Percentiles rank a stretch among this genome's conserved stretches.
phyloP scores from a whole-genome alignment of 2,888 invertebrate species.

The Graphium colonna region DNA sequence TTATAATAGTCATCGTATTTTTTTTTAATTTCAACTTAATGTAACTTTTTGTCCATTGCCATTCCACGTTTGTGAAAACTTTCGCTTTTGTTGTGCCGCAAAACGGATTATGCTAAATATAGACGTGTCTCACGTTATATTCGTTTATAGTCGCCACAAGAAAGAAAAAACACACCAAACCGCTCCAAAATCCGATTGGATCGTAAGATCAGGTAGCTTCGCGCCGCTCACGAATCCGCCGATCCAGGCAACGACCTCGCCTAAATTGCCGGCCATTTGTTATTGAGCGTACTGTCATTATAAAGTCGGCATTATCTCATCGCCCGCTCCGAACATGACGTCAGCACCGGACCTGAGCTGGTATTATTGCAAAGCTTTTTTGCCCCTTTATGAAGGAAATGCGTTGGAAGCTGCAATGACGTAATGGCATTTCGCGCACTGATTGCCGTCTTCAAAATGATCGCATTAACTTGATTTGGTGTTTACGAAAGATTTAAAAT shows the following conservation, averaged over 20 bases:
- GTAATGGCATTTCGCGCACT: background rate
- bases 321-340: constrained; percentile 44
- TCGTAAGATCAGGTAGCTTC: constrained; percentile 18
- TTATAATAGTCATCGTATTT: too few relatives aligned
- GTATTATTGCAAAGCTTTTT: constrained; percentile 12
- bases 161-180: constrained; percentile 2
- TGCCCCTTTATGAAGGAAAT: constrained; percentile 5
- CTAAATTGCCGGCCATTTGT: constrained; percentile 24
- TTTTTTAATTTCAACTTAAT: too few relatives aligned
- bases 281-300: constrained; percentile 24
- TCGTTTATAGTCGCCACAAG: background rate
- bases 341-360: constrained; percentile 32
- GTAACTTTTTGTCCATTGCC: too few relatives aligned
- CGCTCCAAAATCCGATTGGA: background rate
- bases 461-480: background rate
- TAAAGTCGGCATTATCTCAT: constrained; percentile 49
- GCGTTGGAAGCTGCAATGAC: background rate
- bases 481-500: background rate
- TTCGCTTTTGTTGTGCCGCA: constrained; percentile 6
- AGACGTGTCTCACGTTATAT: background rate
- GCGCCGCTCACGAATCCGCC: constrained; percentile 4
- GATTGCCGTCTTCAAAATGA: background rate
- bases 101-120: constrained; percentile 1
- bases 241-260: constrained; percentile 23
- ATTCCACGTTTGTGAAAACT: background rate